Percentiles rank a stretch among this genome's conserved stretches.
phyloP scores from a whole-genome alignment of 2,888 invertebrate genomes.

The Bombyx huttoni region DNA sequence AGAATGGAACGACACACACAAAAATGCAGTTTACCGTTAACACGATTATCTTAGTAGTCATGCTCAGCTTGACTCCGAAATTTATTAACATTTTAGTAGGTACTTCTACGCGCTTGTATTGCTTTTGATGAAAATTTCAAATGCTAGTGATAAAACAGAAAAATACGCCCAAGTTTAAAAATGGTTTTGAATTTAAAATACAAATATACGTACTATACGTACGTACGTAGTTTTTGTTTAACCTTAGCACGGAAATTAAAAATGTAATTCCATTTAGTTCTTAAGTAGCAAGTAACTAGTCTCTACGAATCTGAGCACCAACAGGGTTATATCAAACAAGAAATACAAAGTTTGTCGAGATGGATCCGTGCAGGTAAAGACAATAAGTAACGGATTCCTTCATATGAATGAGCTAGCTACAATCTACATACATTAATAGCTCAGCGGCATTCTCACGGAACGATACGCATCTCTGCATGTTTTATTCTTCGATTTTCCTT shows the following conservation, averaged over 20 bases:
- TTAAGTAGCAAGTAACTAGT: background rate
- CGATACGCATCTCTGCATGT: constrained; percentile 33
- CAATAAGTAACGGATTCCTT: constrained; percentile 33
- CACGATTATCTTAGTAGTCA: constrained; percentile 12
- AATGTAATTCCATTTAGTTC: background rate
- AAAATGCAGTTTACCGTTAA: constrained; percentile 33
- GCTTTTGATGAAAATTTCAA: too few species aligned
- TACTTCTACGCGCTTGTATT: background rate
- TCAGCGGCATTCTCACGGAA: constrained; percentile 48
- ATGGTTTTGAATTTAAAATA: too few species aligned
- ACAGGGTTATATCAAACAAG: background rate
- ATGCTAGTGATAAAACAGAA: too few species aligned
- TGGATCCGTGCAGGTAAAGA: constrained; percentile 10
- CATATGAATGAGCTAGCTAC: constrained; percentile 19
- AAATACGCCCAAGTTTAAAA: too few species aligned
- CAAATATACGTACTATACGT: background rate
- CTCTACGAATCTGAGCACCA: background rate
- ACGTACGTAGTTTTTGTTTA: background rate
- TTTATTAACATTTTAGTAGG: background rate
- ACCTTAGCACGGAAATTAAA: background rate
- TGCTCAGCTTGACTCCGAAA: constrained; percentile 1
- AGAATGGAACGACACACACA: constrained; percentile 5
- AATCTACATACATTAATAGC: constrained; percentile 25
- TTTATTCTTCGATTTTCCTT: constrained; percentile 1
- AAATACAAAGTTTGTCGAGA: background rate